These are phyloP conservation scores for Phrynocephalus guinanensis DNA, from an alignment of 2,797 vertebrate genomes.

Conservation along the genomic window DNA sequence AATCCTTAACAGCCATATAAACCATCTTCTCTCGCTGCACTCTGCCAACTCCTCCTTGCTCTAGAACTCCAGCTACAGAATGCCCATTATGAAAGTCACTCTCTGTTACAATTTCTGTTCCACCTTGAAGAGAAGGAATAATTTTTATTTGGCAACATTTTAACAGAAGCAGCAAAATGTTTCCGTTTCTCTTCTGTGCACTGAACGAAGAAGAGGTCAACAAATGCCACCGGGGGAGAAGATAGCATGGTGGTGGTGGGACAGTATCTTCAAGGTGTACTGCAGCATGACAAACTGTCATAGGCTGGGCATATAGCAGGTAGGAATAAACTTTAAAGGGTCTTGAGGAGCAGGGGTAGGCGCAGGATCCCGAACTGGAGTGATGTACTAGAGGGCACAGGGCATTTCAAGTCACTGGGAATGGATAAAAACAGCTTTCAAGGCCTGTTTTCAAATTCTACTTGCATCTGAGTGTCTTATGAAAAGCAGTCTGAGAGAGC, in stretches of 20 bases:
- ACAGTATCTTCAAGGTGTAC: neutral
- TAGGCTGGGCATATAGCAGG: neutral
- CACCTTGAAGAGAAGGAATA: slow-evolving; percentile 82
- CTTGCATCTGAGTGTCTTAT: neutral
- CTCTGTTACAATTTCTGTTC: slow-evolving; percentile 97
- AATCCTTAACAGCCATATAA: slow-evolving; percentile 98
- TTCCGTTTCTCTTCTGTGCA: slow-evolving; percentile 23
- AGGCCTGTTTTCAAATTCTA: neutral
- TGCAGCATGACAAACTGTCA: slow-evolving; percentile 8
- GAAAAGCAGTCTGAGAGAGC: neutral
- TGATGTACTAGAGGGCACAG: neutral
- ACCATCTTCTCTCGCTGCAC: slow-evolving; percentile 97
- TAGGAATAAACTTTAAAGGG: slow-evolving; percentile 5
- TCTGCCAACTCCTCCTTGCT: slow-evolving; percentile 88
- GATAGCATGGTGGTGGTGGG: neutral
- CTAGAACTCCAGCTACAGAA: slow-evolving; percentile 86
- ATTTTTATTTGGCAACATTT: neutral
- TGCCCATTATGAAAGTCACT: slow-evolving; percentile 96
- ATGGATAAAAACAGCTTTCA: neutral
- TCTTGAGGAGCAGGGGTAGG: neutral
- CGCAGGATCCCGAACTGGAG: neutral
- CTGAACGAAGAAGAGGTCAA: slow-evolving; percentile 6
- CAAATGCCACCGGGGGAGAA: neutral
- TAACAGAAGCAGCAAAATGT: slow-evolving; percentile 25
- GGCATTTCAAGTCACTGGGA: neutral